Base-by-base conservation (phyloP, 2,113 vertebrate species). In the Tragelaphus strepsiceros region DNA sequence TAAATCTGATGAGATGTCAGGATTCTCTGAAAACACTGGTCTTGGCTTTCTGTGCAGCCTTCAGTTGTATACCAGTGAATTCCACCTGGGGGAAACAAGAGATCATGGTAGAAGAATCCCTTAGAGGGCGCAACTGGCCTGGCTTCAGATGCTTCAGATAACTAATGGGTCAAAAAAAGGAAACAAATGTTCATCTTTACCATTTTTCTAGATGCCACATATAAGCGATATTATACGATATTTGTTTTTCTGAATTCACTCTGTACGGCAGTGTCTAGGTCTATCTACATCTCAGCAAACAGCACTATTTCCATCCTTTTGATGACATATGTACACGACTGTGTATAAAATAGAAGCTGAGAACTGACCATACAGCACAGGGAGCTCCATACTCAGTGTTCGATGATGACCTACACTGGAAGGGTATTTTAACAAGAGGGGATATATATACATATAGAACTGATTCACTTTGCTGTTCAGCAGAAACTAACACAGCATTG, bases 1-100 rank as follows among this genome's bases (percentile, higher is more conserved):
- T 3, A 2, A 24, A 14, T 3, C 5, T 59, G 35, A 11, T 30
- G 2, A 12, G 28, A 0, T 4, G 0, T 30, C 4, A 90, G 1
- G 0, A 0, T 30, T 85, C 61, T 90, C 88, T 32, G 16, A 85
- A 94, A 98, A 88, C 98, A 98, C 15, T 96, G 21, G 0, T 12
- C 1, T 0, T 2, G 5, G 26, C 6, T 30, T 1, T 88, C 56
- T 0, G 98, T 98, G 87, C 98, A 98, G 51, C 97, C 96, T 94
- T 90, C 88, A 28, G 43, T 0, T 17, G 92, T 32, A 35, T 71
- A 96, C 98, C 98, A 98, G 0, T 32, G 32, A 88, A 98, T 77
- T 62, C 97, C 97, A 85, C 92, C 98, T 98, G 95, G 28, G 16
- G 82, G 71, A 71, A 64, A 92, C 56, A 97, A 93, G 54, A 81